Evolutionary conservation across 1,140 invertebrate species (phyloP).

Genomic region (Drosophila sucinea): DNA sequence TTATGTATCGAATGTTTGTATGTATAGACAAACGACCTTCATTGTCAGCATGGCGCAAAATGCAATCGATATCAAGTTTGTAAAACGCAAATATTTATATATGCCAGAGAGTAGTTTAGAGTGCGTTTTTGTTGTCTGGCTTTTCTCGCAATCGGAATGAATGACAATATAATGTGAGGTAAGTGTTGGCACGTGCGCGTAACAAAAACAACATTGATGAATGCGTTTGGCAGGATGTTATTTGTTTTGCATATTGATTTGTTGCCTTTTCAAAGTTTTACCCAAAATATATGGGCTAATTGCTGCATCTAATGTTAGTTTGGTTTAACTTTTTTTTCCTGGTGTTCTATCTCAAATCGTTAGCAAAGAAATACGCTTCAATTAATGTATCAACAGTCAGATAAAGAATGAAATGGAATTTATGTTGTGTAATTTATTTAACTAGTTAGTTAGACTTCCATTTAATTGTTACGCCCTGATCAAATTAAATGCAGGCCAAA

Average conservation of each 20-base stretch:
- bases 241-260: slow-evolving; percentile 19
- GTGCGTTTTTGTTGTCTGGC: slow-evolving; percentile 4
- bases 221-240: slow-evolving; percentile 22
- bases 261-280: neutral
- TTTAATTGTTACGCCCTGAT: slow-evolving; percentile 48
- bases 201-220: slow-evolving; percentile 42
- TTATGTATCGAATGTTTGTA: slow-evolving; percentile 1
- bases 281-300: neutral
- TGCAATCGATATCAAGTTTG: slow-evolving; percentile 43
- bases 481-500: slow-evolving; percentile 38
- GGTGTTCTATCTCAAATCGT: neutral
- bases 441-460: neutral
- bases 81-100: slow-evolving; percentile 47
- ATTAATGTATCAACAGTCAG: neutral
- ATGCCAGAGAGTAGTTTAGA: neutral
- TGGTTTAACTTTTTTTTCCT: neutral
- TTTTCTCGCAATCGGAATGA: neutral
- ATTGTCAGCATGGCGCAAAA: slow-evolving; percentile 6
- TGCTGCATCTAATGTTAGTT: neutral
- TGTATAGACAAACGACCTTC: neutral
- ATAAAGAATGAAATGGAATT: slow-evolving; percentile 25
- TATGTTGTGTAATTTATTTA: slow-evolving; percentile 56
- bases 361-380: neutral
- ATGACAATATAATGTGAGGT: slow-evolving; percentile 30
- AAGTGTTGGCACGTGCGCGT: slow-evolving; percentile 44